Evolutionary conservation across 2,113 vertebrate species (phyloP), one percentile per base, ranked within the genome.

Genomic region (Prochilodus magdalenae): DNA sequence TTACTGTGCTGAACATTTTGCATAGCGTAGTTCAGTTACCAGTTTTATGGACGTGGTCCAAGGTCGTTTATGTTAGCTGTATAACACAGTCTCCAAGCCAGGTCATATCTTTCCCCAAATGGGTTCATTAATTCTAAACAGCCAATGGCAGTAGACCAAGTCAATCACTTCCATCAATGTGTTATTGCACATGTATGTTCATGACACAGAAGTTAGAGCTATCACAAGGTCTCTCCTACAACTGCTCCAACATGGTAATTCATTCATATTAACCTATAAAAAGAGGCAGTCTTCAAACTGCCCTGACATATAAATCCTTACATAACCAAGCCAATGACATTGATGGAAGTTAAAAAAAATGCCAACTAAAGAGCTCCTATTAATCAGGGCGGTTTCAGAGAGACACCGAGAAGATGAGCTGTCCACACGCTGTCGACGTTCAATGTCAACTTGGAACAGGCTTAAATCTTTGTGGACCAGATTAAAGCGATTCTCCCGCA

Each of bases 401-500:
- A 72, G 72, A 49, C 26, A 40, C 60, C 10, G 60, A 80, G 44
- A 71, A 86, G 72, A 79, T 30, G 57, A 47, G 60, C 62, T 69
- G 78, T 66, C 75, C 30, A 30, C 44, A 36, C 22, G 14, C 22
- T 29, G 60, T 77, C 11, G 73, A 84, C 62, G 15, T 60, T 82
- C 33, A 11, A 26, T 65, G 77, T 82, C 67, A 87, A 73, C 62
- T 70, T 18, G 0, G 51, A 73, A 71, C 55, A 63, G 70, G 74
- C 30, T 30, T 71, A 78, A 26, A 75, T 77, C 62, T 85, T 74
- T 72, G 44, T 53, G 71, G 62, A 36, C 63, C 77, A 83, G 73
- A 81, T 75, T 74, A 81, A 74, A 84, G 73, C 49, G 20, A 74
- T 84, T 82, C 75, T 55, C 14, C 70, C n/a, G 33, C 73, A 62